A percentile compares a stretch with the other conserved stretches of the same genome.
Conservation (phyloP, 2,113 vertebrate genomes). For the Natator depressus region DNA sequence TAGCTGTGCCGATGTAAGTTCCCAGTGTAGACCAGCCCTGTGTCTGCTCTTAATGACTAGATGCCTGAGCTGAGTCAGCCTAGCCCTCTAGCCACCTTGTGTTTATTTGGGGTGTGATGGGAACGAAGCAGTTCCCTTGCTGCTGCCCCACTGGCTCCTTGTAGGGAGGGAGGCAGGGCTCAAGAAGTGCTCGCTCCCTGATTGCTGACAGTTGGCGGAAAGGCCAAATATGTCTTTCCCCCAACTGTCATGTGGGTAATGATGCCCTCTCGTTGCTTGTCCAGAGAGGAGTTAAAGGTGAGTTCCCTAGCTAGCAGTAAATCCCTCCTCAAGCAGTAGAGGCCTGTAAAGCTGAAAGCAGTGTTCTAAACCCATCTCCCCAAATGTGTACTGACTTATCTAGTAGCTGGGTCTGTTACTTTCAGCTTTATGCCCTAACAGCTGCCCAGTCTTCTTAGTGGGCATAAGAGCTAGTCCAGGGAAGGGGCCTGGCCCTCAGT, state of each 20-base stretch:
- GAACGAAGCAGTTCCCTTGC: neutral
- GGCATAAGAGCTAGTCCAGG: neutral
- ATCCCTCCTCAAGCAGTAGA: neutral
- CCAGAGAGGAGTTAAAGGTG: too few species aligned
- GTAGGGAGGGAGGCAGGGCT: neutral
- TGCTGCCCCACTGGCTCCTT: neutral
- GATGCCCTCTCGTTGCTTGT: neutral
- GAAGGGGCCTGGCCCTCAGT: neutral
- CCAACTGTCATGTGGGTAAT: rapidly evolving
- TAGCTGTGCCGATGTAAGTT: neutral
- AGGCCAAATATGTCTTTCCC: neutral
- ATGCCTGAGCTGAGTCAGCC: neutral
- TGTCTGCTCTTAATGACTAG: neutral
- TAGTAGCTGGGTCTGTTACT: neutral
- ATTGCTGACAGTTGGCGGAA: neutral
- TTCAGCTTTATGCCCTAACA: rapidly evolving
- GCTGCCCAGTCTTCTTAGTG: neutral
- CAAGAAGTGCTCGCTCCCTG: neutral
- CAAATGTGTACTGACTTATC: rapidly evolving
- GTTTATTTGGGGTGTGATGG: neutral
- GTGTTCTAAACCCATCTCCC: neutral
- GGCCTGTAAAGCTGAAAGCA: neutral
- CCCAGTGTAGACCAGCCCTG: neutral
- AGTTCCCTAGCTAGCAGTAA: too few species aligned
- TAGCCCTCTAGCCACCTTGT: neutral